Percentiles rank a stretch among this genome's conserved stretches.
phyloP scores from a whole-genome alignment of 2,113 vertebrate species.

The Charina bottae region DNA sequence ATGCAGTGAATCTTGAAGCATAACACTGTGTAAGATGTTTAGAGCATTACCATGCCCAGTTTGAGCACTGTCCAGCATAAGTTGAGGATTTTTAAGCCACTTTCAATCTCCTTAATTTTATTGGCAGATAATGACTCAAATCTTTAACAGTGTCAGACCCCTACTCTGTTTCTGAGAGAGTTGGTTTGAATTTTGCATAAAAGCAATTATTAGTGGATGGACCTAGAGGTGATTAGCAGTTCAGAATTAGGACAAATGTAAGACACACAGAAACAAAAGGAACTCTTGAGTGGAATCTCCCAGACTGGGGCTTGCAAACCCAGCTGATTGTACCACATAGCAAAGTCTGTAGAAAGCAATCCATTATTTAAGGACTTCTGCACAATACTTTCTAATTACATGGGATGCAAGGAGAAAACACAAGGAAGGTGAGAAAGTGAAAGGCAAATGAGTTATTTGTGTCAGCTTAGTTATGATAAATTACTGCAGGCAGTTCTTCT shows the following conservation, averaged over 20 bases:
- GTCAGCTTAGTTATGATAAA: constrained; percentile 32
- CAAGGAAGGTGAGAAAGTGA: constrained; percentile 23
- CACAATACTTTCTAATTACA: constrained; percentile 19
- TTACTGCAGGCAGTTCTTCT: not conserved
- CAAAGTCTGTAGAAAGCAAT: not conserved
- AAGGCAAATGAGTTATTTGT: constrained; percentile 22
- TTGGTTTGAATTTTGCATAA: not conserved
- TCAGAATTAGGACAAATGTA: not conserved
- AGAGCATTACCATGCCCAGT: not conserved
- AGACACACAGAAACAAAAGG: not conserved
- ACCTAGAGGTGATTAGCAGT: not conserved
- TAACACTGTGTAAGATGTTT: not conserved
- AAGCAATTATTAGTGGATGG: not conserved
- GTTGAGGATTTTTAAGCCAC: not conserved
- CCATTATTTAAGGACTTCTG: not conserved
- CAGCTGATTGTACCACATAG: not conserved
- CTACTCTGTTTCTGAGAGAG: not conserved
- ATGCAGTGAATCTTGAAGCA: not conserved
- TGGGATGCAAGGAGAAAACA: constrained; percentile 6
- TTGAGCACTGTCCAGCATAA: not conserved
- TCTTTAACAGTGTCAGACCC: no score
- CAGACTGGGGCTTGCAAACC: not conserved
- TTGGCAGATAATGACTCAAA: not conserved
- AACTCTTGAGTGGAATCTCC: not conserved
- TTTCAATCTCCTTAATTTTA: not conserved